Evolutionary conservation across 2,797 vertebrate genomes (phyloP).

Genomic region (Heliangelus exortis): DNA sequence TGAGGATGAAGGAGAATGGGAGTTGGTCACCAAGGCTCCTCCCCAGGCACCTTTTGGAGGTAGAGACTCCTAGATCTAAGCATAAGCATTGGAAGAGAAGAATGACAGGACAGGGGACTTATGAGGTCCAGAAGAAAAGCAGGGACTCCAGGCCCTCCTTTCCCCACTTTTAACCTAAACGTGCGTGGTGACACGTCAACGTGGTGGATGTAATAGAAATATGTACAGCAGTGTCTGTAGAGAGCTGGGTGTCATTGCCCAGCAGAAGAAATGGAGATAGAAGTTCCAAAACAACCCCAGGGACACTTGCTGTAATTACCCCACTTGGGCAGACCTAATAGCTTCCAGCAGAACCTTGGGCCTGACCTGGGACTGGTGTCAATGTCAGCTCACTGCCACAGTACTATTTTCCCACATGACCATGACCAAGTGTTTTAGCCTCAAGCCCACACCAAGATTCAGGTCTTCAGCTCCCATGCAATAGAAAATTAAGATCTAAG

Average conservation of each 20-base stretch:
- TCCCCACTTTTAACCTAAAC: neutral
- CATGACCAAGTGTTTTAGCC: accelerated
- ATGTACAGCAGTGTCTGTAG: accelerated
- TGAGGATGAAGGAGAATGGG: accelerated
- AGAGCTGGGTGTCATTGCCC: neutral
- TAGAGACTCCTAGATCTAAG: neutral
- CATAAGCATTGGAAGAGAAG: neutral
- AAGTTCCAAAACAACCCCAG: neutral
- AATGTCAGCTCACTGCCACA: neutral
- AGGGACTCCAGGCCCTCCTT: neutral
- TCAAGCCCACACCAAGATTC: neutral
- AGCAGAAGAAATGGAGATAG: neutral
- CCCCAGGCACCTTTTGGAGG: neutral
- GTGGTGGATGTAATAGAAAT: neutral
- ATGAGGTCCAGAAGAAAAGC: neutral
- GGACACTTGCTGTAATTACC: neutral
- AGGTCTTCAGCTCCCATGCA: neutral
- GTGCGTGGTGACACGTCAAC: accelerated
- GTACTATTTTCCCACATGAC: neutral
- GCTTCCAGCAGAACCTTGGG: neutral
- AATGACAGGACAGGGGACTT: neutral
- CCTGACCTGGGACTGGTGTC: neutral
- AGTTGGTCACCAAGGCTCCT: neutral
- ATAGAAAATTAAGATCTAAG: neutral
- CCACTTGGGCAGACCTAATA: neutral